A percentile compares a stretch with the other conserved stretches of the same genome.
phyloP scores from a whole-genome alignment of 2,888 invertebrate species.

The Thelaira solivaga region DNA sequence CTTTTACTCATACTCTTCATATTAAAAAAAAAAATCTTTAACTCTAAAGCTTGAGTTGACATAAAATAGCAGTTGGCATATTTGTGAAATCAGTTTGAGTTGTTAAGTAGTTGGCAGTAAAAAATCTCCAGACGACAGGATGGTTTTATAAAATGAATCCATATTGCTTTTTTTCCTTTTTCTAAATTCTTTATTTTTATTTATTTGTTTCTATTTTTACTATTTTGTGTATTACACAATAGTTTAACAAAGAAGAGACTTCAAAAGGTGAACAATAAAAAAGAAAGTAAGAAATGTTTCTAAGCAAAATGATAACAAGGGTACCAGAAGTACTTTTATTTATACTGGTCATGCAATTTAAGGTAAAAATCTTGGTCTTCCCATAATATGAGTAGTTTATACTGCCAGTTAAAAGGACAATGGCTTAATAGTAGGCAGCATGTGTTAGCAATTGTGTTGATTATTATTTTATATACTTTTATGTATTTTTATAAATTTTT shows the following conservation, averaged over 20 bases:
- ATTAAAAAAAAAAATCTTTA: slow-evolving; percentile 49
- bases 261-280: slow-evolving; percentile 10
- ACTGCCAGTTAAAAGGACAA: slow-evolving; percentile 31
- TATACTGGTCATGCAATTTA: slow-evolving; percentile 36
- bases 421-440: slow-evolving; percentile 4
- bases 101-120: slow-evolving; percentile 63
- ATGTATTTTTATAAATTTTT: slow-evolving; percentile 1
- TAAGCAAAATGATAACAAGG: slow-evolving; percentile 18
- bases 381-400: no score
- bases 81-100: slow-evolving; percentile 69
- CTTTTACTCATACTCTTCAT: not conserved
- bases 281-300: not conserved
- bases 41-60: slow-evolving; percentile 64
- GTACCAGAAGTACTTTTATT: slow-evolving; percentile 1
- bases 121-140: slow-evolving; percentile 58
- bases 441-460: slow-evolving; percentile 32
- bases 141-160: slow-evolving; percentile 50
- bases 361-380: slow-evolving; percentile 31
- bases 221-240: slow-evolving; percentile 42
- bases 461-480: not conserved
- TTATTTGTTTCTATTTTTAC: slow-evolving; percentile 14
- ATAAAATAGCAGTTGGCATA: slow-evolving; percentile 69
- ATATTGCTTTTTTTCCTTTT: not conserved
- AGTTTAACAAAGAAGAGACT: slow-evolving; percentile 32
- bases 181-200: slow-evolving; percentile 30